A percentile compares a stretch with the other conserved stretches of the same genome.
Evolutionary conservation across 2,888 invertebrate species (phyloP).

Genomic region (Drosophila mimica): DNA sequence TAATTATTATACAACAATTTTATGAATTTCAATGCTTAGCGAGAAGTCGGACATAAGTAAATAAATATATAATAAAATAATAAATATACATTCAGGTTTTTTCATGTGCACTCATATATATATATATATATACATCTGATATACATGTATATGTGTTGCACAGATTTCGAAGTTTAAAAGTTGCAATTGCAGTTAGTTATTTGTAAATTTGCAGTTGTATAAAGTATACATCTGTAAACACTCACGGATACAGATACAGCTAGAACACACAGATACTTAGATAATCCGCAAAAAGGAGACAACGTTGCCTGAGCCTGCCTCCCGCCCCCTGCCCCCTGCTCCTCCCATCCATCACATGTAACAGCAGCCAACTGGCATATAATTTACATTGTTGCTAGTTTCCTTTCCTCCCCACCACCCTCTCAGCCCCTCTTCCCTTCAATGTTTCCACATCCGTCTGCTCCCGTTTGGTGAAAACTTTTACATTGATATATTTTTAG

Average conservation of each 20-base stretch:
- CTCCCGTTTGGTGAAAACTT: slow-evolving; percentile 55
- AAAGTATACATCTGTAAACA: slow-evolving; percentile 2
- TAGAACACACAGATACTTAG: slow-evolving; percentile 11
- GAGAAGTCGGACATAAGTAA: background rate
- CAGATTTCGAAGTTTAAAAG: slow-evolving; percentile 10
- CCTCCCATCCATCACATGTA: background rate
- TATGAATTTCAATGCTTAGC: background rate
- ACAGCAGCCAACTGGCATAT: slow-evolving; percentile 73
- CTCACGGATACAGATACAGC: slow-evolving; percentile 5
- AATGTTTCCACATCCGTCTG: slow-evolving; percentile 9
- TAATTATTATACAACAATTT: background rate
- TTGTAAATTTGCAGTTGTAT: slow-evolving; percentile 27
- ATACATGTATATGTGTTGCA: background rate
- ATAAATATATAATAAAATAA: background rate
- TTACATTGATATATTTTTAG: slow-evolving; percentile 79
- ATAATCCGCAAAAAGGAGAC: slow-evolving; percentile 50
- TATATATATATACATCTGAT: background rate
- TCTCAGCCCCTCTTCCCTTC: background rate
- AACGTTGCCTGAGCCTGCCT: background rate
- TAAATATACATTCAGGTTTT: background rate
- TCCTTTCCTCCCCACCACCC: slow-evolving; percentile 45
- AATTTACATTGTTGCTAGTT: slow-evolving; percentile 78
- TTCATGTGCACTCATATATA: background rate
- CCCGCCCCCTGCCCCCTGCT: background rate
- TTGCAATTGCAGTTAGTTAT: slow-evolving; percentile 15